phyloP scores from a whole-genome alignment of 2,797 vertebrate genomes.

The Amphiprion clarkii region DNA sequence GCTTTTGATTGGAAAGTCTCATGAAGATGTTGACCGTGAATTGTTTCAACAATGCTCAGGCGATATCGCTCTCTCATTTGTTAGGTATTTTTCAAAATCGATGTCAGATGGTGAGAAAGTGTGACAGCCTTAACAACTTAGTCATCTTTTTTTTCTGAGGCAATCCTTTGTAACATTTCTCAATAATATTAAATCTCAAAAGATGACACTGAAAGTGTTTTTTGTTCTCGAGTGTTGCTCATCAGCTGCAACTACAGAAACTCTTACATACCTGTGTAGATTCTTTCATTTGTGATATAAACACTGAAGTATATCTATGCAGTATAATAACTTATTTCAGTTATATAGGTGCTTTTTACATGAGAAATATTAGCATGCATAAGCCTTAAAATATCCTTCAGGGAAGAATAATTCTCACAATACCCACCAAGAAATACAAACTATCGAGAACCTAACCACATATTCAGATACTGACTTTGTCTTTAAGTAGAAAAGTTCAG shows the following conservation, averaged over 20 bases:
- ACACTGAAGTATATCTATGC: background rate
- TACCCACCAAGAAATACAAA: background rate
- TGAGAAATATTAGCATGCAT: background rate
- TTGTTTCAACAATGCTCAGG: constrained; percentile 18
- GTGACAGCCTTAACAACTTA: constrained; percentile 34
- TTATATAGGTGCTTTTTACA: background rate
- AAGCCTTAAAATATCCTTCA: background rate
- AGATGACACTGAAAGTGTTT: constrained; percentile 25
- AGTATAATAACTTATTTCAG: background rate
- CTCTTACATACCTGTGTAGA: background rate
- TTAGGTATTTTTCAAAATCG: constrained; percentile 62
- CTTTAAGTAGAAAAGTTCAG: constrained; percentile 3
- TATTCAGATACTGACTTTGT: constrained; percentile 16
- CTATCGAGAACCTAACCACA: background rate
- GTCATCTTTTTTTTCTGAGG: constrained; percentile 58
- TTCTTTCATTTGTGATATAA: background rate
- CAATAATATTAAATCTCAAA: constrained; percentile 12
- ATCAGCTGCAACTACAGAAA: constrained; percentile 1
- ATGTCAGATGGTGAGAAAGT: constrained; percentile 62
- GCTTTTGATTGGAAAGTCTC: constrained; percentile 40
- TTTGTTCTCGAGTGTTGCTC: background rate
- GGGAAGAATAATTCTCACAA: background rate
- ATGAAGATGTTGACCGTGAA: constrained; percentile 34
- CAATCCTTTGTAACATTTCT: constrained; percentile 53
- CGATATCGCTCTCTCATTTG: constrained; percentile 44